A percentile compares a stretch with the other conserved stretches of the same genome.
These are phyloP conservation scores for Crax fasciolata DNA, from an alignment of 2,797 vertebrate genomes.

Conservation along the genomic window DNA sequence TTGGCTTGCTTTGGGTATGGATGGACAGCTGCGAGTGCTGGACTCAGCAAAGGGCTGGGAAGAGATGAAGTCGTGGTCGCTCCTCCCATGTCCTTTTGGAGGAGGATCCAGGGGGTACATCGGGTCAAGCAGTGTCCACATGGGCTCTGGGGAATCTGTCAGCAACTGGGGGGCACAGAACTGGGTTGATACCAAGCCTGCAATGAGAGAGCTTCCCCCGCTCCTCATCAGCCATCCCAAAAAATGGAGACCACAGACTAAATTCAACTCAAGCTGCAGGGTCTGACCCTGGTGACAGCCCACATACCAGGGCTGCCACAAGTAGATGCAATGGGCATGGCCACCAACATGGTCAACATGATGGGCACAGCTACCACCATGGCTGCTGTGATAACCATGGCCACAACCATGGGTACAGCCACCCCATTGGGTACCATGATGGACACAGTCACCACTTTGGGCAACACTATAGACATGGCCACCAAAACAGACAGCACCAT, in stretches of 20 bases:
- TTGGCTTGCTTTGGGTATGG: neutral
- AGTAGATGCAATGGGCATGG: neutral
- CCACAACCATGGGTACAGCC: neutral
- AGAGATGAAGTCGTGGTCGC: neutral
- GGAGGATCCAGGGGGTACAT: rapidly evolving
- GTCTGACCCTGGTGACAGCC: rapidly evolving
- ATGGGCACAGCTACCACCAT: neutral
- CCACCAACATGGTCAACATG: rapidly evolving
- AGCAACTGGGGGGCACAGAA: neutral
- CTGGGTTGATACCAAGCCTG: rapidly evolving
- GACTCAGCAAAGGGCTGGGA: neutral
- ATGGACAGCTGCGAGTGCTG: neutral
- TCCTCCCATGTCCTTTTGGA: neutral
- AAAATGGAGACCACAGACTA: rapidly evolving
- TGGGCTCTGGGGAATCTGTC: neutral
- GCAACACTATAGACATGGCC: neutral
- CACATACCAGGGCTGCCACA: rapidly evolving
- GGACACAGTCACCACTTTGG: too few species aligned
- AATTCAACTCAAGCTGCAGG: neutral
- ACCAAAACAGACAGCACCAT: rapidly evolving
- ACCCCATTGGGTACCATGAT: too few species aligned
- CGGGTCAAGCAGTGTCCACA: rapidly evolving
- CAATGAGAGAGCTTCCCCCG: neutral
- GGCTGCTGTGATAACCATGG: too few species aligned
- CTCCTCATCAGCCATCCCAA: neutral